These are phyloP conservation scores for Papilio xuthus DNA, from an alignment of 1,140 invertebrate species.

Conservation along the genomic window DNA sequence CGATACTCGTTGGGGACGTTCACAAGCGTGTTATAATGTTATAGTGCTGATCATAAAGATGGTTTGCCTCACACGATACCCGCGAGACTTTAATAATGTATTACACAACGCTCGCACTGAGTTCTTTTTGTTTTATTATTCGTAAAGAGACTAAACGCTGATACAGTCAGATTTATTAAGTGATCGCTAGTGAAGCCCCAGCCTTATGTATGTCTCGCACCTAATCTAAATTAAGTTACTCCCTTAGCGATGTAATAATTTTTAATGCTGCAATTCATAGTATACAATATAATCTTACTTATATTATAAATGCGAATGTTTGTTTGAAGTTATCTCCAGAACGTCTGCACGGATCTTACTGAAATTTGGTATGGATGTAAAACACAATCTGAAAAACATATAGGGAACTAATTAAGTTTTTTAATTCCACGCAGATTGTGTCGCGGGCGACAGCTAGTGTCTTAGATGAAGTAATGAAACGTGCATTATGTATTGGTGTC, in stretches of 20 bases:
- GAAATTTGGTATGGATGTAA: no score
- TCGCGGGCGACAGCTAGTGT: no score
- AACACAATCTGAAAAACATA: no score
- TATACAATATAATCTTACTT: neutral
- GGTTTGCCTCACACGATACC: conserved; percentile 13
- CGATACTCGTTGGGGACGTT: conserved; percentile 13
- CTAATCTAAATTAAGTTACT: neutral
- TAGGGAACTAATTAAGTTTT: no score
- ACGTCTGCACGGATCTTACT: no score
- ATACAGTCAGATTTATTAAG: neutral
- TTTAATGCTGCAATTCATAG: neutral
- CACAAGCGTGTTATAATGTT: conserved; percentile 2
- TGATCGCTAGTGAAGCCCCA: neutral
- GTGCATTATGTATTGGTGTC: neutral
- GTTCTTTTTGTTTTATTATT: conserved; percentile 15
- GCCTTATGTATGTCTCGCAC: no score
- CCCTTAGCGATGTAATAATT: no score
- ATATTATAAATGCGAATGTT: no score
- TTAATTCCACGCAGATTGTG: no score
- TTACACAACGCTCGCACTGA: neutral
- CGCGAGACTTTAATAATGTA: conserved; percentile 14
- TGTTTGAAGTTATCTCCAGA: no score
- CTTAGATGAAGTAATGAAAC: neutral
- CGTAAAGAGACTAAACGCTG: neutral
- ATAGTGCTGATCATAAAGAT: conserved; percentile 11